Base-by-base conservation (phyloP, 2,888 invertebrate genomes). In the Yponomeuta sedellus region DNA sequence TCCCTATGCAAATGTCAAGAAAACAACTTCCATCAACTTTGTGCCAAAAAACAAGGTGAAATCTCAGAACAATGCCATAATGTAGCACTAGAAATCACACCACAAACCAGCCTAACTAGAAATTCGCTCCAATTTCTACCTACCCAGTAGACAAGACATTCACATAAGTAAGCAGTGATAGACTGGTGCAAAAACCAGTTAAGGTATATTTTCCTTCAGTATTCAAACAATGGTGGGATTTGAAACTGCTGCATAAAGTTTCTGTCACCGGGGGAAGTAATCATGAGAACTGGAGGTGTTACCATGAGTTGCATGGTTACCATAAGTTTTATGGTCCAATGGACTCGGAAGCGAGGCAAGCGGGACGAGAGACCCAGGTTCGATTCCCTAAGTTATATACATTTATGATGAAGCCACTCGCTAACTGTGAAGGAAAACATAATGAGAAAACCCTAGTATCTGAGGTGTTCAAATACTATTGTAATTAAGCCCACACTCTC, bases 61-160 rank as follows among this genome's bases (percentile, higher is more conserved):
- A 44, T 44, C 44, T 44, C 16, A 16, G 44, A 44, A 11, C 16
- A 44, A 44, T 44, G 16, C 44, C 1, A 12, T 44, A 44, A 4
- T 44, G 44, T 5, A 44, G 44, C 16, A 44, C 44, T 44, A 44
- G 44, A 44, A 44, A 44, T 44, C 44, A 16, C 44, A 44, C 6
- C 44, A 44, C 4, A 16, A 44, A 44, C 44, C 44, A 16, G 12
- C 16, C 5, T 44, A 12, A 44, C 44, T 2, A 44, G 44, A 44
- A 44, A 71, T 72, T 34, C 28, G 40, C 16, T 44, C 39, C 12
- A 63, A 39, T 40, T 40, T 63, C 57, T 57, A 57, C 28, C 44
- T 44, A 44, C 12, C 44, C 34, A 34, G 34, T 34, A 44, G 11
- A 16, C 44, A 16, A 44, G 3, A 44, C 44, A 44, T 44, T 44